Evolutionary conservation across 2,113 vertebrate species (phyloP), one percentile per base, ranked within the genome.

Genomic region (Blennius ocellaris): DNA sequence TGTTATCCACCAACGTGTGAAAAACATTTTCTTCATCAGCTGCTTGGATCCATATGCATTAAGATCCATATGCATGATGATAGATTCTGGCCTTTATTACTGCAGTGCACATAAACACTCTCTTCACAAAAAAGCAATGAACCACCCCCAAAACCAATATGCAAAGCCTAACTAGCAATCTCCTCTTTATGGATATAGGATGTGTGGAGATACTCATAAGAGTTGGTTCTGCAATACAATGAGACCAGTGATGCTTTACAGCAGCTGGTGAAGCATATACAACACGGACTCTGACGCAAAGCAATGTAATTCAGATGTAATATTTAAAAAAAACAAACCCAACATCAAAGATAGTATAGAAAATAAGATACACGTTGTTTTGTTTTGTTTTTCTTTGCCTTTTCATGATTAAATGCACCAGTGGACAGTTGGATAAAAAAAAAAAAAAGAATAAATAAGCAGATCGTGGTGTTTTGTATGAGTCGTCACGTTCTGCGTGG

Each of bases 61-160:
- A 64, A 50, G 55, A 66, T 53, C 45, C 48, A 81, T 74, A 43
- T 9, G 52, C 48, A 81, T 66, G 44, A 57, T 17, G 53, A 16
- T 41, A 30, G 36, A 65, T 49, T 67, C 51, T 60, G 72, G 81
- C 79, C 61, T 78, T 57, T 7, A 11, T 51, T 52, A 37, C 53
- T 44, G 58, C 21, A 30, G 21, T 30, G 47, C n/a, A 38, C 72
- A n/a, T 58, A 39, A 2, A 73, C 69, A 40, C 41, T 50, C 16
- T 62, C 8, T 63, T 51, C 62, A 75, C 10, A 43, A n/a, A 15
- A 70, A 44, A 53, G n/a, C 37, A 74, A 59, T 47, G 30, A 68
- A 57, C 56, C 47, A 39, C 70, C 52, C 52, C 44, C 39, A 39
- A 53, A 64, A 41, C 44, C 17, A 74, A 45, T 58, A 57, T 68